phyloP scores from a whole-genome alignment of 2,888 invertebrate genomes.

The Sepioteuthis lessoniana region DNA sequence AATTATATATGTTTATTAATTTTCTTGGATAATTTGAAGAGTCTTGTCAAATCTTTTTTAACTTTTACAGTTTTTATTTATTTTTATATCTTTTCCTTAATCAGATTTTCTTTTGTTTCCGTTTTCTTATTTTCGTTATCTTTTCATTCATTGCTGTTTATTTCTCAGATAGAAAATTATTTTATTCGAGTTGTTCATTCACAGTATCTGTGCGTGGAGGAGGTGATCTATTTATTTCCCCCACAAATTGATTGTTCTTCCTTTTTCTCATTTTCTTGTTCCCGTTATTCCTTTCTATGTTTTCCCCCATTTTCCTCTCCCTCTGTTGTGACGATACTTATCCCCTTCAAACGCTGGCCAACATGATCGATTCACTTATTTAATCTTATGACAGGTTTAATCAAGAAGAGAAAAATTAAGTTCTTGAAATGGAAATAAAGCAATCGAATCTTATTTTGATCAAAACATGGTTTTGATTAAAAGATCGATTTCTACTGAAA shows the following conservation, averaged over 20 bases:
- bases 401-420: not conserved
- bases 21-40: not conserved
- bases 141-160: not conserved
- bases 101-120: not conserved
- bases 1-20: not conserved
- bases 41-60: not conserved
- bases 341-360: not conserved
- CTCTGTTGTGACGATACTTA: not conserved
- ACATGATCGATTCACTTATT: not conserved
- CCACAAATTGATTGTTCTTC: too few relatives aligned
- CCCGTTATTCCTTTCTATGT: not conserved
- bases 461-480: not conserved
- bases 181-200: not conserved
- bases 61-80: not conserved
- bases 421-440: not conserved
- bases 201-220: not conserved
- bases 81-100: not conserved
- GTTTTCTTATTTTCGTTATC: not conserved
- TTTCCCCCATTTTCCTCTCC: not conserved
- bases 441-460: not conserved
- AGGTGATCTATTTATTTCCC: not conserved
- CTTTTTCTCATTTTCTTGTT: not conserved
- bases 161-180: not conserved
- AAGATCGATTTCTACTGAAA: not conserved
- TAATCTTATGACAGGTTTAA: constrained; percentile 12